phyloP scores from a whole-genome alignment of 1,140 invertebrate species.

The Calosoma granatense region DNA sequence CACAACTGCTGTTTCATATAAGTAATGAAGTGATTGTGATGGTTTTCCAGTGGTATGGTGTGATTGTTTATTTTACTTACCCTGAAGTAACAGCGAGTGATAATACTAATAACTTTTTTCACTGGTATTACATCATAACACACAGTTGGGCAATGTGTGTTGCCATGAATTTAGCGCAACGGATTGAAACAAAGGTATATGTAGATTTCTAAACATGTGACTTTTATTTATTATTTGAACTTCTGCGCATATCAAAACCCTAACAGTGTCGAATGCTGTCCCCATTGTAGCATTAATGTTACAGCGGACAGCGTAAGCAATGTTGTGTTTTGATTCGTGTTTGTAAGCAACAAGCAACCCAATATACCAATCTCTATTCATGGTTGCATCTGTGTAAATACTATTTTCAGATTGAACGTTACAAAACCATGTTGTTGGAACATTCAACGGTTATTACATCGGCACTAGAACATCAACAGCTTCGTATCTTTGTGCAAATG shows the following conservation, averaged over 20 bases:
- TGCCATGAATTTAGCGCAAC: conserved; percentile 24
- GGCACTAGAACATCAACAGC: conserved; percentile 25
- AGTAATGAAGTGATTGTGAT: conserved; percentile 24
- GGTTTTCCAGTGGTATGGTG: conserved; percentile 29
- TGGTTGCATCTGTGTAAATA: too few species aligned
- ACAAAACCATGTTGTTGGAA: conserved; percentile 26
- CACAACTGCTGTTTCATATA: conserved; percentile 24
- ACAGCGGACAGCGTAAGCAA: too few species aligned
- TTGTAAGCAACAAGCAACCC: too few species aligned
- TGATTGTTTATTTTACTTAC: conserved; percentile 25
- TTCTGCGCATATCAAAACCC: too few species aligned
- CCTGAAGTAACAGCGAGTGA: conserved; percentile 15
- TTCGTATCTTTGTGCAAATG: conserved; percentile 28
- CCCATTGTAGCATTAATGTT: too few species aligned
- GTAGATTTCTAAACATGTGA: conserved; percentile 13
- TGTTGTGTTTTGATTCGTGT: too few species aligned
- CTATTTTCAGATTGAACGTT: conserved; percentile 18
- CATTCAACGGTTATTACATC: conserved; percentile 26
- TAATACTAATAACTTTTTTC: conserved; percentile 24
- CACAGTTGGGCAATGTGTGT: conserved; percentile 23
- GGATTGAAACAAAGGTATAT: conserved; percentile 25
- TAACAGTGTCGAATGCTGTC: too few species aligned
- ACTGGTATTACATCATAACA: conserved; percentile 24
- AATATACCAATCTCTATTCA: too few species aligned
- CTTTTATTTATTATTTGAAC: too few species aligned